Evolutionary conservation across 2,888 invertebrate species (phyloP), one percentile per base, ranked within the genome.

Genomic region (Sialis fuliginosa): DNA sequence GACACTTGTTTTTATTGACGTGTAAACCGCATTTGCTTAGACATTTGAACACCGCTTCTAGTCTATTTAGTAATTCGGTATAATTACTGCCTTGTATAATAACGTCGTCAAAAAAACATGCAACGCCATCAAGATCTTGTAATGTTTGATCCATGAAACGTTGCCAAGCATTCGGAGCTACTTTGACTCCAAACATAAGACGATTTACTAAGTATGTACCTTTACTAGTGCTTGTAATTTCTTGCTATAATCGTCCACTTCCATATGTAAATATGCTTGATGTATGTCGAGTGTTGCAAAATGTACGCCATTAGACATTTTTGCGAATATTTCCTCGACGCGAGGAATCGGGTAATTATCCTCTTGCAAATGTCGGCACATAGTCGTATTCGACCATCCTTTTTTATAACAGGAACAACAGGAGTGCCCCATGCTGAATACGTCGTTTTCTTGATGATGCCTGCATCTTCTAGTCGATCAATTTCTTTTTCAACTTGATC

Each of bases 71-170:
- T n/a, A n/a, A n/a, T n/a, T n/a, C n/a, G n/a, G n/a, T n/a, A n/a
- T n/a, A n/a, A n/a, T n/a, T n/a, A n/a, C n/a, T n/a, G n/a, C n/a
- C n/a, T n/a, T n/a, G n/a, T n/a, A n/a, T n/a, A n/a, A n/a, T n/a
- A n/a, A n/a, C n/a, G n/a, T n/a, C n/a, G n/a, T n/a, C n/a, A n/a
- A n/a, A n/a, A n/a, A n/a, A n/a, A n/a, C n/a, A n/a, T n/a, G n/a
- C n/a, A 40, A 35, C 7, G 39, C 45, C 57, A 10, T 51, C 49
- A 4, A 58, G 8, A 34, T 54, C 55, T 33, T 51, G 52, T 30
- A 59, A 50, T 10, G 55, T 46, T 45, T 56, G 54, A 34, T 59
- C 60, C 57, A 61, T 60, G 45, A 53, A 56, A 2, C 54, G 49
- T 51, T 60, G 58, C 54, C 57, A 59, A 1, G 53, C 41, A 39